phyloP scores from a whole-genome alignment of 2,113 vertebrate genomes.

The Tapirus terrestris region DNA sequence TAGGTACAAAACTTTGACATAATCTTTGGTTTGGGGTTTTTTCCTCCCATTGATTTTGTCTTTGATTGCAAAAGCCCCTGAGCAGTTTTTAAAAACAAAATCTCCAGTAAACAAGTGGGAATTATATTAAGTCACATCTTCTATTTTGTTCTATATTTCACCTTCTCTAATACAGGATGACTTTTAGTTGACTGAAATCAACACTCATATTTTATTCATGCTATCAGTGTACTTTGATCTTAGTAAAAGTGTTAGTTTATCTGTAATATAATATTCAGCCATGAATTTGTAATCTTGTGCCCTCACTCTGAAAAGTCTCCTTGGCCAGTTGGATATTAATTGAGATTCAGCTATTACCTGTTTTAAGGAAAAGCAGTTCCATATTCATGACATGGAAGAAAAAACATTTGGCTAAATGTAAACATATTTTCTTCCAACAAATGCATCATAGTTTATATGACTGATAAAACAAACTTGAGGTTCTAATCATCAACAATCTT shows the following conservation, averaged over 20 bases:
- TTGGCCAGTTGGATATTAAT: neutral
- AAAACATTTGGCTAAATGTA: slow-evolving; percentile 16
- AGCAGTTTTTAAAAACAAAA: slow-evolving; percentile 7
- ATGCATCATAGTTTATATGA: neutral
- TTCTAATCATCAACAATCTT: neutral
- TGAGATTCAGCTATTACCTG: neutral
- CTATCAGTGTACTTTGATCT: slow-evolving; percentile 53
- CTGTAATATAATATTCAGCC: slow-evolving; percentile 16
- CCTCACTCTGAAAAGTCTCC: slow-evolving; percentile 48
- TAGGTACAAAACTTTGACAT: neutral
- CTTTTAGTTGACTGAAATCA: slow-evolving; percentile 71
- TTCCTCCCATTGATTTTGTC: slow-evolving; percentile 26
- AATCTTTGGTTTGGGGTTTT: neutral
- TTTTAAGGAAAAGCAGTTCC: slow-evolving; percentile 31
- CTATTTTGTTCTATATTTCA: slow-evolving; percentile 48
- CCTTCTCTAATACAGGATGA: neutral
- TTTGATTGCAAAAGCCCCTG: slow-evolving; percentile 41
- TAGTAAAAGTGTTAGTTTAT: slow-evolving; percentile 37
- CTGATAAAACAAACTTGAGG: neutral
- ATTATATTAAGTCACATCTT: slow-evolving; percentile 34
- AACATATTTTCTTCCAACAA: neutral
- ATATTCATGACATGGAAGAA: neutral
- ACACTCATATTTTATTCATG: slow-evolving; percentile 76
- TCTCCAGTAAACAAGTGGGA: slow-evolving; percentile 44
- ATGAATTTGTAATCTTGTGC: slow-evolving; percentile 10